phyloP scores from a whole-genome alignment of 1,140 invertebrate genomes.

The Drosophila fuyamai region DNA sequence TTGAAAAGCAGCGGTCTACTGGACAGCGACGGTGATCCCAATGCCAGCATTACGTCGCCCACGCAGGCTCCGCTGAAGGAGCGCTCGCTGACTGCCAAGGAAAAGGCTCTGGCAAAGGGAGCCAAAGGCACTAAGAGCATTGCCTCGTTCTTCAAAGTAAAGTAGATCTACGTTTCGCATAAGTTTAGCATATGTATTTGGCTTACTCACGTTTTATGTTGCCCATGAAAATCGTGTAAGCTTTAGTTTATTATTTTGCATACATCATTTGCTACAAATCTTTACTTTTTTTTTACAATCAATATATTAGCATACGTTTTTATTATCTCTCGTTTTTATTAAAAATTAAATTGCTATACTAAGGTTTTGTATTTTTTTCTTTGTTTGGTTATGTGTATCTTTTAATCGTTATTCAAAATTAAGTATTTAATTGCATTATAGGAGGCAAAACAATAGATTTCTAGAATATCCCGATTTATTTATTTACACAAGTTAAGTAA shows the following conservation, averaged over 20 bases:
- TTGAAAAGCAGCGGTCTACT: slow-evolving; percentile 59
- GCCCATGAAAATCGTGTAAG: too few species aligned
- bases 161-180: slow-evolving; percentile 28
- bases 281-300: background rate
- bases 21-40: slow-evolving; percentile 53
- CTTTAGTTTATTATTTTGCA: background rate
- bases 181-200: background rate
- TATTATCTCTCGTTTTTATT: background rate
- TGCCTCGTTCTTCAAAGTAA: slow-evolving; percentile 89
- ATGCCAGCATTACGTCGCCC: slow-evolving; percentile 34
- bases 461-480: too few species aligned
- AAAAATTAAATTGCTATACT: background rate
- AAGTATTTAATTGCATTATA: too few species aligned
- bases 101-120: slow-evolving; percentile 90
- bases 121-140: slow-evolving; percentile 91
- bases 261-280: background rate
- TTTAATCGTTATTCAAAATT: too few species aligned
- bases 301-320: background rate
- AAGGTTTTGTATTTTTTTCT: background rate
- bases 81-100: slow-evolving; percentile 87
- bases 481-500: too few species aligned
- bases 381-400: too few species aligned
- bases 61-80: slow-evolving; percentile 79
- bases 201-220: background rate
- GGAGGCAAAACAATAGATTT: too few species aligned